Percentiles rank a stretch among this genome's conserved stretches.
Conservation (phyloP, 2,113 vertebrate genomes). For the Neogobius melanostomus region DNA sequence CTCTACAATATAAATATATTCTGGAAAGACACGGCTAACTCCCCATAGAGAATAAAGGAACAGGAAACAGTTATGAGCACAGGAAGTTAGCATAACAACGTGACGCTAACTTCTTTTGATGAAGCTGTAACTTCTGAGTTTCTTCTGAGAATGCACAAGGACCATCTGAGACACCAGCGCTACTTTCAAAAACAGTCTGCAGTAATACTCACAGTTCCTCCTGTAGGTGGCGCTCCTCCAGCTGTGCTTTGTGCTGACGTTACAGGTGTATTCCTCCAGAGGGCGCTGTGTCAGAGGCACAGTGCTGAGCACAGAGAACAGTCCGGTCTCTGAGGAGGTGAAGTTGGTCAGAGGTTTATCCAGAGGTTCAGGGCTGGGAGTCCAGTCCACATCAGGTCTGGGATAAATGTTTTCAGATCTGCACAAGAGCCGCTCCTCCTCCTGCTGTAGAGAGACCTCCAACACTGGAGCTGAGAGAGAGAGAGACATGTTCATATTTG, state of each 20-base stretch:
- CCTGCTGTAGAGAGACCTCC: not conserved
- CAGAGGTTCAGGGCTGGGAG: too few relatives aligned
- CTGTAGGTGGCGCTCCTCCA: constrained; percentile 4
- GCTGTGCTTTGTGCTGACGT: not conserved
- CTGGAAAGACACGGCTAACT: too few relatives aligned
- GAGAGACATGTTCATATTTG: not conserved
- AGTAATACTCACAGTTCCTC: not conserved
- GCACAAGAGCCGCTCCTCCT: not conserved
- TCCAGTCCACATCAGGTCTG: not conserved
- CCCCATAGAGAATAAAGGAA: too few relatives aligned
- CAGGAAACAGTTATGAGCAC: too few relatives aligned
- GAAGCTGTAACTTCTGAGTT: too few relatives aligned
- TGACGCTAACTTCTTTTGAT: too few relatives aligned
- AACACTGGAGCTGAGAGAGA: not conserved
- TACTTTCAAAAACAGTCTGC: not conserved
- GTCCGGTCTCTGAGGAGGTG: not conserved
- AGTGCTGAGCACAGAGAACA: not conserved
- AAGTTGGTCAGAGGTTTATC: not conserved
- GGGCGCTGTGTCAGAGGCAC: not conserved
- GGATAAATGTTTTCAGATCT: not conserved
- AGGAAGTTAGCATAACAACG: too few relatives aligned
- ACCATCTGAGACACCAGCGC: not conserved
- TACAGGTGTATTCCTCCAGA: not conserved
- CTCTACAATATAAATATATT: too few relatives aligned
- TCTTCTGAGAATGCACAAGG: too few relatives aligned